These are phyloP conservation scores for Caranx melampygus DNA, from an alignment of 2,113 vertebrate species.

Conservation along the genomic window DNA sequence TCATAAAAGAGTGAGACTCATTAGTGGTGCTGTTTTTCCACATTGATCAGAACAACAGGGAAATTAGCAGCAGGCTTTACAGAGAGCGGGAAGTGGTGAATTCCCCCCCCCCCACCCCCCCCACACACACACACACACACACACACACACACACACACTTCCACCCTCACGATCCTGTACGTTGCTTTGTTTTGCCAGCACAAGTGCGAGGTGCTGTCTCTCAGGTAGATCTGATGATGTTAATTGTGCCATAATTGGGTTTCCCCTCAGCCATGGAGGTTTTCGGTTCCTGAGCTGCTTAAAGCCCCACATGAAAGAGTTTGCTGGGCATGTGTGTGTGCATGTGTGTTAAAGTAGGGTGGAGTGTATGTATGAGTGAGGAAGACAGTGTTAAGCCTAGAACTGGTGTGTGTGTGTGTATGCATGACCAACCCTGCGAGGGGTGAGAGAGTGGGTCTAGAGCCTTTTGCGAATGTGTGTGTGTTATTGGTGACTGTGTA, in stretches of 20 bases:
- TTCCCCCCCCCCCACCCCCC: neutral
- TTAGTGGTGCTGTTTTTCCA: constrained; percentile 30
- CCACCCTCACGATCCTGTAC: neutral
- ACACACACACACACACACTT: too few species aligned
- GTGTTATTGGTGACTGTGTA: neutral
- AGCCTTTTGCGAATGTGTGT: constrained; percentile 18
- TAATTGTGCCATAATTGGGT: constrained; percentile 70
- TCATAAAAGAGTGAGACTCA: neutral
- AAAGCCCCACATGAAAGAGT: constrained; percentile 51
- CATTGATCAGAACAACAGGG: constrained; percentile 40
- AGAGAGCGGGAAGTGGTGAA: neutral
- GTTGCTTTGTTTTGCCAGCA: constrained; percentile 58
- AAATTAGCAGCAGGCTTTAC: constrained; percentile 45
- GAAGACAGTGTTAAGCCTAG: constrained; percentile 20
- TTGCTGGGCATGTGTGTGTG: constrained; percentile 1
- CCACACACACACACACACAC: too few species aligned
- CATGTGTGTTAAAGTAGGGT: constrained; percentile 3
- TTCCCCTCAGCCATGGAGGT: constrained; percentile 29
- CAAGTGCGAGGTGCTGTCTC: constrained; percentile 10
- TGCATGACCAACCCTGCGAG: constrained; percentile 28
- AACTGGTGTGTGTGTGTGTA: constrained; percentile 8
- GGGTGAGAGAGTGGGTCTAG: constrained; percentile 24
- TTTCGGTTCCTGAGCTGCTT: constrained; percentile 38
- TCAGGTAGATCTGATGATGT: constrained; percentile 62
- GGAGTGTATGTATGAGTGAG: constrained; percentile 1